Percentiles rank a stretch among this genome's conserved stretches.
Evolutionary conservation across 1,140 invertebrate species (phyloP).

Genomic region (Chlorops oryzae): DNA sequence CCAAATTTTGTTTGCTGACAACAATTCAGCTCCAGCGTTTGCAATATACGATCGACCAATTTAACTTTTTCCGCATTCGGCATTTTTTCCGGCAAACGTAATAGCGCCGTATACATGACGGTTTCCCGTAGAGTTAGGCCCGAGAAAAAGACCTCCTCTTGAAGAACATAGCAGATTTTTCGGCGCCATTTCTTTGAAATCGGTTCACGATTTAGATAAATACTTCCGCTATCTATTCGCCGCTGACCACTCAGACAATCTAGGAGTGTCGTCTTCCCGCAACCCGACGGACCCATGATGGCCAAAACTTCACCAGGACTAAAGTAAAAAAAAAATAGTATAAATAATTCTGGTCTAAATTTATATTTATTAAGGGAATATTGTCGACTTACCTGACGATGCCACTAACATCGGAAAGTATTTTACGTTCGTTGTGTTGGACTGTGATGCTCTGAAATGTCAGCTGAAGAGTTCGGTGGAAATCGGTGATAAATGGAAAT

Average conservation of each 20-base stretch:
- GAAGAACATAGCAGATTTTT: conserved; percentile 76
- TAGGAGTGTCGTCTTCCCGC: conserved; percentile 76
- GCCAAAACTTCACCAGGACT: conserved; percentile 71
- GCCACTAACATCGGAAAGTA: conserved; percentile 67
- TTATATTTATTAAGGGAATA: not conserved
- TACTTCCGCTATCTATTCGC: conserved; percentile 61
- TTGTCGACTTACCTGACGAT: conserved; percentile 52
- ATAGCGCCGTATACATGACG: conserved; percentile 64
- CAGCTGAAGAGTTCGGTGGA: conserved; percentile 59
- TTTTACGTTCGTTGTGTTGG: conserved; percentile 51
- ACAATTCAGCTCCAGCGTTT: conserved; percentile 66
- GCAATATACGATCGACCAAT: conserved; percentile 74
- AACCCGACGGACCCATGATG: conserved; percentile 76
- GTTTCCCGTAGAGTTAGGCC: conserved; percentile 75
- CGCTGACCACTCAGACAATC: conserved; percentile 68
- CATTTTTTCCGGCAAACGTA: conserved; percentile 71
- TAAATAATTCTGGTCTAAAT: not conserved
- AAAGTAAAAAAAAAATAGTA: not conserved
- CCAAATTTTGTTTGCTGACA: conserved; percentile 81
- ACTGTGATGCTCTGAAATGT: conserved; percentile 61
- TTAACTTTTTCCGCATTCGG: conserved; percentile 68
- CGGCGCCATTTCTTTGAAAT: conserved; percentile 69
- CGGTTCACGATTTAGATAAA: conserved; percentile 68
- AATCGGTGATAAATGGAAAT: conserved; percentile 48
- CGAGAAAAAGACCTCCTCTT: conserved; percentile 80